Conservation (phyloP, 2,113 vertebrate species). For the Vulpes vulpes region DNA sequence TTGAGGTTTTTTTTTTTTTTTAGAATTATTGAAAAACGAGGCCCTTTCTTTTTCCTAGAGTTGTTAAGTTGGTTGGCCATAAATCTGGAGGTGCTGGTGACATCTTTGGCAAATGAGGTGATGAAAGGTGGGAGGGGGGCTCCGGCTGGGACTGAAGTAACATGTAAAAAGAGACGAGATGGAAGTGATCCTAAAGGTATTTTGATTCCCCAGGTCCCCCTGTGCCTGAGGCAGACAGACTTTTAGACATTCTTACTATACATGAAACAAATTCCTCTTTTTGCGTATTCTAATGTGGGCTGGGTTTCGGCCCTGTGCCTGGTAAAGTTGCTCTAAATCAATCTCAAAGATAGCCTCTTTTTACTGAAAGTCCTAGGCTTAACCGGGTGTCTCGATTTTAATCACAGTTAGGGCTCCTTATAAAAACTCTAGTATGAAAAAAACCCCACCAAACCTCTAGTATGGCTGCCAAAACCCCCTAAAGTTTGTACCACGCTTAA, state of each 20-base stretch:
- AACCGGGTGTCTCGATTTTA: constrained; percentile 29
- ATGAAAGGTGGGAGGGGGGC: background rate
- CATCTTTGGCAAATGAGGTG: constrained; percentile 6
- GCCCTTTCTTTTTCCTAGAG: background rate
- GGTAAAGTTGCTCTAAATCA: constrained; percentile 26
- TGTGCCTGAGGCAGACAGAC: background rate
- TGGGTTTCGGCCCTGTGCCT: background rate
- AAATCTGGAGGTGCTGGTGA: background rate
- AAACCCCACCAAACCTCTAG: too few relatives aligned
- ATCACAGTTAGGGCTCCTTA: background rate
- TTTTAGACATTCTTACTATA: background rate
- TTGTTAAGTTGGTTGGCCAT: background rate
- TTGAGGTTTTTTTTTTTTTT: background rate
- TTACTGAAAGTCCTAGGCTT: background rate
- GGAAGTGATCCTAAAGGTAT: background rate
- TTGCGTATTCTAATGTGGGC: background rate
- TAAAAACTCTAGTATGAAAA: background rate
- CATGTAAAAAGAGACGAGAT: background rate
- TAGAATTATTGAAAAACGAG: background rate
- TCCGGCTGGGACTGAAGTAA: background rate
- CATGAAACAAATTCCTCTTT: background rate
- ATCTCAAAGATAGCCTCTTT: background rate
- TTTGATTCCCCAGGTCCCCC: background rate
- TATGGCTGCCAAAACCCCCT: background rate
- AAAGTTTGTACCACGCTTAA: background rate